Base-by-base conservation (phyloP, 2,888 invertebrate genomes). In the Leptopterna dolabrata region DNA sequence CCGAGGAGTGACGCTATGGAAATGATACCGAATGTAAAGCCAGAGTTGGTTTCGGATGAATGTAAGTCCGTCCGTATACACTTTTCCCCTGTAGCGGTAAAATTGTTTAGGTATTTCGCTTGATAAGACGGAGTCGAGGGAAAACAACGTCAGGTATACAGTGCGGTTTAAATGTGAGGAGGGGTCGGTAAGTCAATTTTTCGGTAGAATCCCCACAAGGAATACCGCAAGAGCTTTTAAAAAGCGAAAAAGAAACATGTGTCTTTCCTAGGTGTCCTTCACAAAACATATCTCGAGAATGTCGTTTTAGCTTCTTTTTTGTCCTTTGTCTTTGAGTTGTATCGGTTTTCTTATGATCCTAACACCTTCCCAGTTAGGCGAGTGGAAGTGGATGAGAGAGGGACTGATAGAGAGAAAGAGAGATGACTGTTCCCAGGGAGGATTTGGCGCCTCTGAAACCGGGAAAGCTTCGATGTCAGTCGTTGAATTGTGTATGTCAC, bases 401-500 rank as follows among this genome's bases (percentile, higher is more conserved):
- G 7, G 63, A 63, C 24, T 6, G 51, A 51, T n/a, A 51, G n/a
- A n/a, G n/a, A 51, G n/a, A 6, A n/a, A 19, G n/a, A 6, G 51
- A 51, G n/a, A 19, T 2, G 36, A 7, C 7, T 36, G 36, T 36
- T 51, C n/a, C n/a, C 0, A 16, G 51, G 51, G 47, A 55, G 73
- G 73, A 73, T 73, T 73, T 73, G 73, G 73, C 73, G 73, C 73
- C 73, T 73, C 36, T 30, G 30, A 73, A 73, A 63, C 63, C 73
- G 73, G 73, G 73, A 36, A 30, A 41, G 36, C 73, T 30, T 19
- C 36, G 73, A 73, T 73, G 73, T 73, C 36, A 73, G 36, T 73
- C 73, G 73, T 73, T 73, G 73, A 73, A 73, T 73, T 73, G 73
- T 73, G 73, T 73, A 73, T 73, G 73, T 73, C 73, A 73, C 73